Evolutionary conservation across 2,888 invertebrate species (phyloP).

Genomic region (Spicauda simplicius): DNA sequence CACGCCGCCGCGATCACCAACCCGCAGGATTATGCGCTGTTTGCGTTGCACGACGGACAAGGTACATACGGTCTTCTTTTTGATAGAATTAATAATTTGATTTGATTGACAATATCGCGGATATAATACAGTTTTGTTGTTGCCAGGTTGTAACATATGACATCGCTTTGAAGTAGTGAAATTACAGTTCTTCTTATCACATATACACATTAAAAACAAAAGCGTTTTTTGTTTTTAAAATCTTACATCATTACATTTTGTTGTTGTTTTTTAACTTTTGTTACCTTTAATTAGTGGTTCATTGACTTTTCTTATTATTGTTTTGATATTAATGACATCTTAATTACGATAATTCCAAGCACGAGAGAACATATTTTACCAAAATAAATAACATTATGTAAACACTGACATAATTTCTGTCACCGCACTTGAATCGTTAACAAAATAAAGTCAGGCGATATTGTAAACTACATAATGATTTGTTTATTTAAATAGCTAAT

Average conservation of each 20-base stretch:
- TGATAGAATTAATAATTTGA: no score
- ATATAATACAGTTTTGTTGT: no score
- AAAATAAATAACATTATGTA: neutral
- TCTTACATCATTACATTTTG: no score
- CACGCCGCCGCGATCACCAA: slow-evolving; percentile 98
- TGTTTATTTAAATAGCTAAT: slow-evolving; percentile 3
- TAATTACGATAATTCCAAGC: slow-evolving; percentile 26
- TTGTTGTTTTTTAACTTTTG: no score
- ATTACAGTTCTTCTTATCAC: no score
- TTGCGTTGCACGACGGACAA: slow-evolving; percentile 90
- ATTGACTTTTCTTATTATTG: neutral
- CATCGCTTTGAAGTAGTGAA: no score
- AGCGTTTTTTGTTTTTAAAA: no score
- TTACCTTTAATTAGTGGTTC: no score
- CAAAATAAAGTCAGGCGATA: slow-evolving; percentile 22
- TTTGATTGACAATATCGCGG: no score
- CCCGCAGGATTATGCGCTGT: slow-evolving; percentile 97
- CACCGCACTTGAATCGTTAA: neutral
- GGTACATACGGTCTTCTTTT: neutral
- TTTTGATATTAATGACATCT: neutral
- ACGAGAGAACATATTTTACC: neutral
- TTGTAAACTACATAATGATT: slow-evolving; percentile 6
- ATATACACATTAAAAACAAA: no score
- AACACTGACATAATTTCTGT: neutral
- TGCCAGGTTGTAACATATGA: no score